Evolutionary conservation across 1,140 invertebrate species (phyloP).

Genomic region (Wiebesia pumilae): DNA sequence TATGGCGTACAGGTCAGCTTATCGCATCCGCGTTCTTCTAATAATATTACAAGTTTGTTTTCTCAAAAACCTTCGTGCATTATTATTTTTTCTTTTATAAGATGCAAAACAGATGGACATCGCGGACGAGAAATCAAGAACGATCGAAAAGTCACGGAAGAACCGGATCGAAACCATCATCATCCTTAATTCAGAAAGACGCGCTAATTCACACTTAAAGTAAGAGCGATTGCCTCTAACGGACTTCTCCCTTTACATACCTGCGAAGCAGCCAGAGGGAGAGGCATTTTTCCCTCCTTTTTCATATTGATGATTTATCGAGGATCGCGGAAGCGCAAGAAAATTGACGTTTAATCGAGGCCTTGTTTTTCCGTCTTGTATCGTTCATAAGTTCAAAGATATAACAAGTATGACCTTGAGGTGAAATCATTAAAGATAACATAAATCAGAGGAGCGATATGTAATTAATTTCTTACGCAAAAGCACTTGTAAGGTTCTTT

Average conservation of each 20-base stretch:
- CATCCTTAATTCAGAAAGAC: slow-evolving; percentile 8
- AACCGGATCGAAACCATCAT: slow-evolving; percentile 30
- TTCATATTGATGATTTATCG: slow-evolving; percentile 28
- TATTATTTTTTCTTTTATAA: not conserved
- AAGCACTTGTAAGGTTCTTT: not conserved
- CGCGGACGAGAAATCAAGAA: not conserved
- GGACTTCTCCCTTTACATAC: slow-evolving; percentile 36
- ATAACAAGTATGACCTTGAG: not conserved
- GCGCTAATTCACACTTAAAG: slow-evolving; percentile 33
- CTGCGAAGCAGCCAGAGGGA: not conserved
- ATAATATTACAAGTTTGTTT: slow-evolving; percentile 32
- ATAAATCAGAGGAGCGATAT: not conserved
- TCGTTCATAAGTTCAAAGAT: not conserved
- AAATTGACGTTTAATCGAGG: not conserved
- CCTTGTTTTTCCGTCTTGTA: not conserved
- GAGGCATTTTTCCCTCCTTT: not conserved
- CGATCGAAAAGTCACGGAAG: not conserved
- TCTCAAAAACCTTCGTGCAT: not conserved
- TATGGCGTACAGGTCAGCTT: not conserved
- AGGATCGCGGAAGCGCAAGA: slow-evolving; percentile 3
- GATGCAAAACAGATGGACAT: not conserved
- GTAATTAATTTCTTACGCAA: slow-evolving; percentile 31
- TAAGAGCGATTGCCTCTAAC: slow-evolving; percentile 34
- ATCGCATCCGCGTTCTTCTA: not conserved
- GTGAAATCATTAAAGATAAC: not conserved